Conservation (phyloP, 1,140 invertebrate species). For the Popillia japonica region DNA sequence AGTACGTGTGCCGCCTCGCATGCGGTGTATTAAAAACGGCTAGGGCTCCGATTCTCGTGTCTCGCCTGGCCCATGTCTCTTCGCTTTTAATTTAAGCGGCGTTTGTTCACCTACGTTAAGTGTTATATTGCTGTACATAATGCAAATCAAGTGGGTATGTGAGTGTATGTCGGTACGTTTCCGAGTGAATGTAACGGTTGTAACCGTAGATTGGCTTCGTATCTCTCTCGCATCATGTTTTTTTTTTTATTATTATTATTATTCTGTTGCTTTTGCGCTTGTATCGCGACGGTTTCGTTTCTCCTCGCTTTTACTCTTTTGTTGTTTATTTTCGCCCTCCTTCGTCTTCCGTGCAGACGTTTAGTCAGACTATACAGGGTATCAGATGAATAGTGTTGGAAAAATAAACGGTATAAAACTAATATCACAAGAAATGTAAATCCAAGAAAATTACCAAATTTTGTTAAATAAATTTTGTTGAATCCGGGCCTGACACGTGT, state of each 20-base stretch:
- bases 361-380: too few relatives aligned
- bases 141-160: slow-evolving; percentile 14
- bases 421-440: too few relatives aligned
- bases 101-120: neutral
- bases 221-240: neutral
- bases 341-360: too few relatives aligned
- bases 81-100: neutral
- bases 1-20: neutral
- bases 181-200: neutral
- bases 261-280: too few relatives aligned
- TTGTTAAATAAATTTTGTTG: too few relatives aligned
- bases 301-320: too few relatives aligned
- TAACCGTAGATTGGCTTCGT: neutral
- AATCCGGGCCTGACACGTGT: too few relatives aligned
- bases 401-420: too few relatives aligned
- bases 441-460: too few relatives aligned
- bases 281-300: too few relatives aligned
- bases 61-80: neutral
- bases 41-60: neutral
- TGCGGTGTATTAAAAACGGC: neutral
- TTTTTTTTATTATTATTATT: neutral
- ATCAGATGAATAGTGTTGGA: too few relatives aligned
- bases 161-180: slow-evolving; percentile 9
- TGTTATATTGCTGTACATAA: slow-evolving; percentile 4
- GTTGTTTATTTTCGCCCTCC: too few relatives aligned